Conservation (phyloP, 1,140 invertebrate species). For the Callitettix versicolor region DNA sequence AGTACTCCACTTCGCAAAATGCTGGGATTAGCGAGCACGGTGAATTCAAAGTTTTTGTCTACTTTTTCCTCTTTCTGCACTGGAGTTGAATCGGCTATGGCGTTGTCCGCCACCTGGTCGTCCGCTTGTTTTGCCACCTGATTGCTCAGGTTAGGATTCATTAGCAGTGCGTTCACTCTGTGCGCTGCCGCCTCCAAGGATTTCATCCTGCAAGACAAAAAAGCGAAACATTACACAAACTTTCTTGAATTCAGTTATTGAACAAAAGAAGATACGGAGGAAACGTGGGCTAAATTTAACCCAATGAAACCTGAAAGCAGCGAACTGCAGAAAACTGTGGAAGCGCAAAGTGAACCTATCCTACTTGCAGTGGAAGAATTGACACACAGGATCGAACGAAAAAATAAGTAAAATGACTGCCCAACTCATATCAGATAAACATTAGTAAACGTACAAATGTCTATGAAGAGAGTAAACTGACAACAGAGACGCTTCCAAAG, state of each 20-base stretch:
- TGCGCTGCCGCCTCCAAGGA: conserved; percentile 3
- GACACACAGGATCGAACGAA: too few species aligned
- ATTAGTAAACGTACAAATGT: too few species aligned
- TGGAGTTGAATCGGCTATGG: not conserved
- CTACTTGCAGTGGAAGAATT: too few species aligned
- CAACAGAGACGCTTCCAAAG: too few species aligned
- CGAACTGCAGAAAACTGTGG: too few species aligned
- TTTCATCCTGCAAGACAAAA: conserved; percentile 1
- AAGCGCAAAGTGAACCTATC: too few species aligned
- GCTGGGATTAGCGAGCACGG: not conserved
- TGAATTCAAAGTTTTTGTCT: not conserved
- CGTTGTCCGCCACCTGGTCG: not conserved
- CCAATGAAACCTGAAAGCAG: too few species aligned
- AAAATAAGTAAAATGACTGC: too few species aligned
- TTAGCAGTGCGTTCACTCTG: conserved; percentile 3
- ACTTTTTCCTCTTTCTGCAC: not conserved
- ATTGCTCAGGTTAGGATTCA: not conserved
- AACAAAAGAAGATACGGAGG: not conserved
- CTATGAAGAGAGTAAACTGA: too few species aligned
- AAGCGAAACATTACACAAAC: not conserved
- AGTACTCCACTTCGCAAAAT: too few species aligned
- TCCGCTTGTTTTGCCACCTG: not conserved
- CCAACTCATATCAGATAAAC: too few species aligned
- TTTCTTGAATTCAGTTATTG: not conserved
- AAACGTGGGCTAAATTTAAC: too few species aligned